phyloP scores from a whole-genome alignment of 1,140 invertebrate genomes.

The Fopius arisanus region DNA sequence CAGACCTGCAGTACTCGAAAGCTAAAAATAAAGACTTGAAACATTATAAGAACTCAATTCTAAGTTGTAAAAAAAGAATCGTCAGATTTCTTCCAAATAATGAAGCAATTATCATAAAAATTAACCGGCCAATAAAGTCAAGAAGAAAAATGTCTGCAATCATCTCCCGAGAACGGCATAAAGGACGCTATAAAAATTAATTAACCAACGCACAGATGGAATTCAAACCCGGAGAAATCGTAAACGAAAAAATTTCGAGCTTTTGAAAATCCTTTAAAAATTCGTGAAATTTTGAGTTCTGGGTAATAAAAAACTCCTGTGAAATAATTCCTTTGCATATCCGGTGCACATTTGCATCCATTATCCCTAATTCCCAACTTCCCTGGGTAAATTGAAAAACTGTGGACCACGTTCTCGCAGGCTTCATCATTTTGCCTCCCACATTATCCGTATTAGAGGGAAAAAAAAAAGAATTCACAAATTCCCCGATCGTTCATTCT shows the following conservation, averaged over 20 bases:
- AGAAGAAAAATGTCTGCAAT: not conserved
- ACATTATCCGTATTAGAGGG: not conserved
- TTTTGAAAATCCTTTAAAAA: not conserved
- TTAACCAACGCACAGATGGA: not conserved
- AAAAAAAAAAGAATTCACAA: not conserved
- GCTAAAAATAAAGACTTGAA: too few species aligned
- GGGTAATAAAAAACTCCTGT: too few species aligned
- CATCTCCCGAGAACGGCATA: not conserved
- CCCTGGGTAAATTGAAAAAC: too few species aligned
- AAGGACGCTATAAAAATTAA: not conserved
- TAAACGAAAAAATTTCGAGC: not conserved
- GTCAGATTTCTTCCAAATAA: not conserved
- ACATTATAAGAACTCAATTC: too few species aligned
- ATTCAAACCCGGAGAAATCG: not conserved
- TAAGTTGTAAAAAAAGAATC: too few species aligned
- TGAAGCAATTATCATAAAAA: not conserved
- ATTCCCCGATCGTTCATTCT: constrained; percentile 1
- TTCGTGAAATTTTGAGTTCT: too few species aligned
- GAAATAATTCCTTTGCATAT: too few species aligned
- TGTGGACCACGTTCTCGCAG: too few species aligned
- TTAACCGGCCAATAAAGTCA: not conserved
- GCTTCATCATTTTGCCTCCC: too few species aligned
- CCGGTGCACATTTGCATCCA: too few species aligned
- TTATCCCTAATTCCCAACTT: too few species aligned
- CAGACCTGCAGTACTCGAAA: too few species aligned